Conservation (phyloP, 2,797 vertebrate genomes). For the Anisognathus igniventris region DNA sequence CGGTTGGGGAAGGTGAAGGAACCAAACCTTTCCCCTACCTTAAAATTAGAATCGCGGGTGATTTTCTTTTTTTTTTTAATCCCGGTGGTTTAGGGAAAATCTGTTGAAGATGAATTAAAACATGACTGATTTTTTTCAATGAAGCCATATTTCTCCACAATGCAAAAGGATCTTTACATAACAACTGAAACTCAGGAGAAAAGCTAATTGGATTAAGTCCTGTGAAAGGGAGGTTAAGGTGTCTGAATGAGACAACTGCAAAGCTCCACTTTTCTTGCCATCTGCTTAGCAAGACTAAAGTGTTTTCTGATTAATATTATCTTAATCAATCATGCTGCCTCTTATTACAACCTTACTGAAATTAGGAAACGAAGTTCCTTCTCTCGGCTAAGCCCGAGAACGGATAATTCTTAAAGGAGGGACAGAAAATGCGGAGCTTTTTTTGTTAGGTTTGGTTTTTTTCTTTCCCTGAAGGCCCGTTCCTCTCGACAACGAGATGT, state of each 20-base stretch:
- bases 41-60: background rate
- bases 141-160: constrained; percentile 55
- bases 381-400: background rate
- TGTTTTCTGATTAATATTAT: constrained; percentile 60
- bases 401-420: background rate
- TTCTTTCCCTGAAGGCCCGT: background rate
- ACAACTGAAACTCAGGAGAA: constrained; percentile 72
- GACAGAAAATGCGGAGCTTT: background rate
- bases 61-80: background rate
- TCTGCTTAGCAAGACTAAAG: constrained; percentile 50
- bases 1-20: background rate
- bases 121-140: background rate
- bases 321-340: constrained; percentile 51
- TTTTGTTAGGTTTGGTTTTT: background rate
- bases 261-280: constrained; percentile 45
- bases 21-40: background rate
- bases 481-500: background rate
- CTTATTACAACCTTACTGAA: background rate
- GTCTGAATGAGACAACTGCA: constrained; percentile 54
- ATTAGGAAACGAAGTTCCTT: background rate
- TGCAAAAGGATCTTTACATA: constrained; percentile 70
- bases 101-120: constrained; percentile 26
- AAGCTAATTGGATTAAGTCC: constrained; percentile 80
- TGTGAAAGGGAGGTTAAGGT: constrained; percentile 64
- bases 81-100: background rate